Conservation (phyloP, 2,888 invertebrate genomes). For the Callyntrura sp. region DNA sequence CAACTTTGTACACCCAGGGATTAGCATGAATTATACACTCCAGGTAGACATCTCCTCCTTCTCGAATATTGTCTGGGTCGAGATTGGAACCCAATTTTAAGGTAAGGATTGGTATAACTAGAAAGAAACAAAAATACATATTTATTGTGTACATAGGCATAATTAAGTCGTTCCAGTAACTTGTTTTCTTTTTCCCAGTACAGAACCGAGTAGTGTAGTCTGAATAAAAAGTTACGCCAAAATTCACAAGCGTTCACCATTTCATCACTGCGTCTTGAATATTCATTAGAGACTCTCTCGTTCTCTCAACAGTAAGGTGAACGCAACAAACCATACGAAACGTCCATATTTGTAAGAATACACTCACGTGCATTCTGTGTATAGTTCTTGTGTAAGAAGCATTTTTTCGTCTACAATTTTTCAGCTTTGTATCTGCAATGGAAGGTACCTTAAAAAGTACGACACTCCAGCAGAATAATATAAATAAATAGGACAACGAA, state of each 20-base stretch:
- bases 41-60: constrained; percentile 93
- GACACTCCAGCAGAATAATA: constrained; percentile 1
- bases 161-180: constrained; percentile 40
- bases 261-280: constrained; percentile 37
- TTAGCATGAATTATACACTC: constrained; percentile 91
- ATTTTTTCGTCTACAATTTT: not conserved
- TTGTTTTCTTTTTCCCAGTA: not conserved
- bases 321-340: not conserved
- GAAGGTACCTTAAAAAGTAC: not conserved
- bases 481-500: constrained; percentile 24
- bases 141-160: not conserved
- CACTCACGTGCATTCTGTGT: not conserved
- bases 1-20: constrained; percentile 92
- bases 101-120: constrained; percentile 90
- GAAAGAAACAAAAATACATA: constrained; percentile 30
- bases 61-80: constrained; percentile 92
- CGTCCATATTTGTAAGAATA: not conserved
- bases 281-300: constrained; percentile 22
- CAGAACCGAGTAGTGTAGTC: not conserved
- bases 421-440: not conserved
- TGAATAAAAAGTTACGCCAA: not conserved
- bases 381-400: not conserved
- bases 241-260: constrained; percentile 23
- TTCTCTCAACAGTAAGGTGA: not conserved
- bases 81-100: constrained; percentile 91